Base-by-base conservation (phyloP, 2,888 invertebrate genomes). In the Eupithecia subfuscata region DNA sequence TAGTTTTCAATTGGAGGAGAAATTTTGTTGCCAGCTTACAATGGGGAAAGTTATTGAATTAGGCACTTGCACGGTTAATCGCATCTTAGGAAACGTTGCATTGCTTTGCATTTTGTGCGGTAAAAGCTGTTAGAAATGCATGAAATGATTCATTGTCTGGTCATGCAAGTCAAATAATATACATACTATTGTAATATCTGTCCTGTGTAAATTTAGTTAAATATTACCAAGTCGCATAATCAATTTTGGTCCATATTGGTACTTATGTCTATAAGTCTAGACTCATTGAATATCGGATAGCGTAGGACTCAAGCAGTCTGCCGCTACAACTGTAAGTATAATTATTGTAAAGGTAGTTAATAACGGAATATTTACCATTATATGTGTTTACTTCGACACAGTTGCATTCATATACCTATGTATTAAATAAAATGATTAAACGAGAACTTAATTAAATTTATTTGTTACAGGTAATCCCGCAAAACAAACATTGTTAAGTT, bases 11-110 rank as follows among this genome's bases (percentile, higher is more conserved):
- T 73, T 18, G 34, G 30, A 30, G 43, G 60, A 63, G 69, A 75
- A 71, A 68, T 71, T 40, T 73, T 67, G n/a, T 63, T 16, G 70
- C 22, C 79, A 79, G 75, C 78, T 72, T 70, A 71, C 73, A 78
- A 87, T 77, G 86, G 87, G 84, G 90, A 90, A 90, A 91, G 90
- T 88, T 81, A 81, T 84, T 81, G 85, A 86, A 88, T 89, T 87
- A 84, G 86, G 81, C 83, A 84, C 83, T 82, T 84, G 78, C 84
- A 85, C 85, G 88, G 87, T 86, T 87, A 86, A 88, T 87, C 83
- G 86, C 84, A 69, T 82, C 84, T 79, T 82, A 83, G 82, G 77
- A 82, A 84, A 81, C 75, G 70, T 60, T 68, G 67, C 18, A 65
- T 37, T 37, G n/a, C n/a, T 64, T 64, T 64, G 64, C 34, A 9